phyloP scores from a whole-genome alignment of 2,113 vertebrate species.

The Cebus imitator region DNA sequence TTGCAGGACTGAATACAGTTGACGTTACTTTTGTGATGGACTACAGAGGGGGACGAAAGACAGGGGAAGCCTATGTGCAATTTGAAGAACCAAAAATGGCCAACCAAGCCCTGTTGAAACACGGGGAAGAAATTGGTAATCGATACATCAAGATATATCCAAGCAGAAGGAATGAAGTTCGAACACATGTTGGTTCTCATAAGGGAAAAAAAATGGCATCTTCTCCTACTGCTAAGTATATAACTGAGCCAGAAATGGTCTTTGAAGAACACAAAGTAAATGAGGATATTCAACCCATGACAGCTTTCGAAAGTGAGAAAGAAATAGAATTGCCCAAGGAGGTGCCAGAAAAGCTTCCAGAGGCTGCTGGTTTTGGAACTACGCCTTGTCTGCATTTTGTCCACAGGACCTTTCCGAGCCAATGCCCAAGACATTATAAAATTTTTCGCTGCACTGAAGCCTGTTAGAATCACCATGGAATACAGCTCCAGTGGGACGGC shows the following conservation, averaged over 20 bases:
- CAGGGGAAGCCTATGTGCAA: constrained; percentile 92
- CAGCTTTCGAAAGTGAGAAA: constrained; percentile 49
- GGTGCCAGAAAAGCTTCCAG: constrained; percentile 64
- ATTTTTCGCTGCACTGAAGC: constrained; percentile 91
- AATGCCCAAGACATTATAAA: constrained; percentile 90
- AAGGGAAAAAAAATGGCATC: constrained; percentile 61
- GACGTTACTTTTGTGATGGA: constrained; percentile 86
- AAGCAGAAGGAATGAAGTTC: constrained; percentile 86
- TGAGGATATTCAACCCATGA: neutral
- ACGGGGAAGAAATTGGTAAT: constrained; percentile 90
- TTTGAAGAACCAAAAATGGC: constrained; percentile 90
- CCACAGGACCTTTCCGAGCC: constrained; percentile 89
- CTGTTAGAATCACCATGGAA: constrained; percentile 89
- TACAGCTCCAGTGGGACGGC: constrained; percentile 86
- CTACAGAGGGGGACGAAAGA: constrained; percentile 84
- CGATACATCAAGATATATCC: constrained; percentile 95
- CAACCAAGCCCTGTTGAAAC: constrained; percentile 87
- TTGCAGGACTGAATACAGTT: constrained; percentile 87
- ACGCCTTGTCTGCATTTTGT: constrained; percentile 78
- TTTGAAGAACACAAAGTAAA: constrained; percentile 70
- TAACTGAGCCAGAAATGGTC: constrained; percentile 68
- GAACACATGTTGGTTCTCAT: constrained; percentile 57
- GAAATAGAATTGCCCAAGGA: constrained; percentile 72
- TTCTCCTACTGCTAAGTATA: constrained; percentile 62
- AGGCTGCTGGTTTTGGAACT: constrained; percentile 48